Conservation (phyloP, 2,888 invertebrate genomes). For the Drosophila birchii region DNA sequence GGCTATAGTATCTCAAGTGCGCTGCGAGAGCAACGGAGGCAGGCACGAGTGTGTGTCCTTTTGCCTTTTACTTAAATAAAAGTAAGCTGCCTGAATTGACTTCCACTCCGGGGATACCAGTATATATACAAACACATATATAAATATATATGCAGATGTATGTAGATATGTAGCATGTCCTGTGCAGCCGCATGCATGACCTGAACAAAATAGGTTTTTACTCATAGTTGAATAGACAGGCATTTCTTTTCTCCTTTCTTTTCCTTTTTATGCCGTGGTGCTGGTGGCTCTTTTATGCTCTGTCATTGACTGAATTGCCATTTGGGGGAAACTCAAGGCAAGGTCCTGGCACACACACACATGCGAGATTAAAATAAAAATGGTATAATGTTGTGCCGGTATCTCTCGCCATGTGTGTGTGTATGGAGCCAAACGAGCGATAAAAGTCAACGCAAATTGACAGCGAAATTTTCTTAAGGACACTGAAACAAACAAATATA, state of each 20-base stretch:
- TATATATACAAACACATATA: neutral
- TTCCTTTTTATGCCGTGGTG: conserved; percentile 2
- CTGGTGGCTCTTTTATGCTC: conserved; percentile 57
- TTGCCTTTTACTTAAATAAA: conserved; percentile 58
- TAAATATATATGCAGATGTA: conserved; percentile 16
- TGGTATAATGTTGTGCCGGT: conserved; percentile 36
- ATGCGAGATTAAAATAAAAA: conserved; percentile 48
- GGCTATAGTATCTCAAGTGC: conserved; percentile 33
- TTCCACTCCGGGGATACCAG: conserved; percentile 51
- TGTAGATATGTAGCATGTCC: conserved; percentile 1
- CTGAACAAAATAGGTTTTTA: conserved; percentile 59
- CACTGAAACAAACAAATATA: neutral
- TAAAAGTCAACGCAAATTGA: conserved; percentile 35
- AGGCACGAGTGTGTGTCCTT: conserved; percentile 12
- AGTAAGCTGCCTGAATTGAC: conserved; percentile 71
- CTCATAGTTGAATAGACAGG: conserved; percentile 71
- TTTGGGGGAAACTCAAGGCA: conserved; percentile 85
- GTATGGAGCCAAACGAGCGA: conserved; percentile 27
- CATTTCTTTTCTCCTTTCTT: conserved; percentile 45
- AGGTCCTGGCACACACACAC: conserved; percentile 20
- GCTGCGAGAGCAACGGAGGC: conserved; percentile 10
- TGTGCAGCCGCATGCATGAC: conserved; percentile 58
- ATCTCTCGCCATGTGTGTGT: conserved; percentile 20
- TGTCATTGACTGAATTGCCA: conserved; percentile 74
- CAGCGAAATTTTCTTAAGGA: conserved; percentile 17